A percentile compares a stretch with the other conserved stretches of the same genome.
Conservation (phyloP, 2,888 invertebrate genomes). For the Penaeus monodon region DNA sequence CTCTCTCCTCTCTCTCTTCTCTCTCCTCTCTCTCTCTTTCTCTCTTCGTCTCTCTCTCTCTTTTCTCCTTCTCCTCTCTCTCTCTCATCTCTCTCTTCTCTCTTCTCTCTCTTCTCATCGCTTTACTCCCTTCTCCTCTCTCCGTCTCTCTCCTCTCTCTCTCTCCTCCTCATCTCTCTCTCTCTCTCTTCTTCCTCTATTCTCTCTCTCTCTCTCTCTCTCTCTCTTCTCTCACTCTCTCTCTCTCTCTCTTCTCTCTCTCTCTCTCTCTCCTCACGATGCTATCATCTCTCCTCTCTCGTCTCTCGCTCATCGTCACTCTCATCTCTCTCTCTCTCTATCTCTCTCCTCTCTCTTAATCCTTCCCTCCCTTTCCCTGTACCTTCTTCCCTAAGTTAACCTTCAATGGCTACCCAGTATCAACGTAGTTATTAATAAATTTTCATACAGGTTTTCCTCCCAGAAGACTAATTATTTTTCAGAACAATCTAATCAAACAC, state of each 20-base stretch:
- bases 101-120: neutral
- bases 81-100: neutral
- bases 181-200: neutral
- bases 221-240: neutral
- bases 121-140: neutral
- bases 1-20: neutral
- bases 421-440: too few species aligned
- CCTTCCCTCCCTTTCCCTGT: neutral
- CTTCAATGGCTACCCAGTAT: too few species aligned
- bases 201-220: conserved; percentile 4
- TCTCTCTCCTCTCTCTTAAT: neutral
- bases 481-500: too few species aligned
- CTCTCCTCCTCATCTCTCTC: neutral
- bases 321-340: neutral
- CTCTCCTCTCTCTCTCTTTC: neutral
- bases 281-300: neutral
- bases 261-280: neutral
- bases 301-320: too few species aligned
- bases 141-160: neutral
- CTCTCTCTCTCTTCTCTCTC: neutral
- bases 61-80: neutral
- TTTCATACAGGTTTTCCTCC: too few species aligned
- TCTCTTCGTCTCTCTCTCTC: neutral
- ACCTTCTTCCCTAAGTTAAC: neutral
- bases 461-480: too few species aligned